Conservation (phyloP, 2,888 invertebrate genomes). For the Pharmacophagus antenor region DNA sequence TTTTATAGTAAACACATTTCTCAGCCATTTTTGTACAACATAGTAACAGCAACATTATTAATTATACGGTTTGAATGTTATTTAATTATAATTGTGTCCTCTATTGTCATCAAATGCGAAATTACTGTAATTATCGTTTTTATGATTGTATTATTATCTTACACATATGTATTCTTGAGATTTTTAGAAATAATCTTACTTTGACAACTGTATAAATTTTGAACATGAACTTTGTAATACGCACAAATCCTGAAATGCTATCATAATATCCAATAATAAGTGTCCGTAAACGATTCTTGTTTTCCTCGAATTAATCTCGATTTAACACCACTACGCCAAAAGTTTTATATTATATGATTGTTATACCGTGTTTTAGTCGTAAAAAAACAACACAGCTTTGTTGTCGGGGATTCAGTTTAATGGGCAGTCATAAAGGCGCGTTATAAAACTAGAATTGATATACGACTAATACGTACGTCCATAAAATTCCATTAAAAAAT, state of each 20-base stretch:
- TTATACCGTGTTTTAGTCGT: slow-evolving; percentile 35
- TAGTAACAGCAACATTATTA: neutral
- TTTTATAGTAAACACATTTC: neutral
- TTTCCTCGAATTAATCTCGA: slow-evolving; percentile 40
- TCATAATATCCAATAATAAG: slow-evolving; percentile 40
- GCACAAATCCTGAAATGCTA: slow-evolving; percentile 33
- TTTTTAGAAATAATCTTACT: too few species aligned
- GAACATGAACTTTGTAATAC: slow-evolving; percentile 30
- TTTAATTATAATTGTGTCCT: too few species aligned
- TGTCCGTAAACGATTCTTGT: slow-evolving; percentile 33
- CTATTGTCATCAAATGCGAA: too few species aligned
- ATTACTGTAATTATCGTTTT: too few species aligned
- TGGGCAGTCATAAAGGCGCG: slow-evolving; percentile 23
- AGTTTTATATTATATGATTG: slow-evolving; percentile 43
- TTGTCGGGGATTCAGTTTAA: slow-evolving; percentile 27
- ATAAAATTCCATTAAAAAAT: neutral
- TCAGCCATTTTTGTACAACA: neutral
- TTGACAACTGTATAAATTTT: too few species aligned
- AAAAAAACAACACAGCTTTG: slow-evolving; percentile 35
- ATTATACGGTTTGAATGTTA: too few species aligned
- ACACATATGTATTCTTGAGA: too few species aligned
- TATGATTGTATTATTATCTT: too few species aligned
- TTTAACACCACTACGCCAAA: slow-evolving; percentile 61
- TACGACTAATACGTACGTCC: neutral
- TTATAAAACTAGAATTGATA: slow-evolving; percentile 15